Evolutionary conservation across 2,797 vertebrate species (phyloP).

Genomic region (Pseudochromis fuscus): DNA sequence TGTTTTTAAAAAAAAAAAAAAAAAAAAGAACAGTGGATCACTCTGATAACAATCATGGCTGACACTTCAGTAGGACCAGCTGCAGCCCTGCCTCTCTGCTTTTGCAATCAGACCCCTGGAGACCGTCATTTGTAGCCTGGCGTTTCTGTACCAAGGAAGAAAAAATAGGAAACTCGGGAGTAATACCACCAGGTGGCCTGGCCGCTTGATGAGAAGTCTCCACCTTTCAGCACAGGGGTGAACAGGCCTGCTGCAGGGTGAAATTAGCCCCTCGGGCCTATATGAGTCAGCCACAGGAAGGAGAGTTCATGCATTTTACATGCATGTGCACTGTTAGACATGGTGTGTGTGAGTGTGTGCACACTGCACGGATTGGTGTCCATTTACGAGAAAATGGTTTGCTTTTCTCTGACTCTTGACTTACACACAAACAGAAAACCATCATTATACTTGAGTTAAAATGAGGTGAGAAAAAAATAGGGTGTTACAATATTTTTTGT

Average conservation of each 20-base stretch:
- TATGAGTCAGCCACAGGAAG: conserved; percentile 31
- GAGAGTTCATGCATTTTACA: conserved; percentile 24
- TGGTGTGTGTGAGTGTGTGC: not conserved
- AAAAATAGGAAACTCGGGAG: conserved; percentile 11
- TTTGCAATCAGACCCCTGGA: conserved; percentile 79
- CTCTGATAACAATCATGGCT: conserved; percentile 69
- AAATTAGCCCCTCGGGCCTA: conserved; percentile 37
- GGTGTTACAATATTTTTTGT: not conserved
- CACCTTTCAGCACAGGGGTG: conserved; percentile 36
- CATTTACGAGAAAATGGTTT: not conserved
- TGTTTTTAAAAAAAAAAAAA: too few species aligned
- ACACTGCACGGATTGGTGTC: not conserved
- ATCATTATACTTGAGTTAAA: too few species aligned
- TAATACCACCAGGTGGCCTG: conserved; percentile 45
- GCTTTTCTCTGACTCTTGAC: too few species aligned
- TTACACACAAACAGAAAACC: too few species aligned
- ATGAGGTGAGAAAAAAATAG: not conserved
- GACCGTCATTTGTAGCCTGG: conserved; percentile 49
- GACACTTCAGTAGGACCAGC: conserved; percentile 60
- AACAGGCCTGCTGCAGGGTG: conserved; percentile 28
- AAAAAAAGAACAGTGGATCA: conserved; percentile 43
- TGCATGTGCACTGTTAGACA: conserved; percentile 18
- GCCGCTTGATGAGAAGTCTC: conserved; percentile 67
- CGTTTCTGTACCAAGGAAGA: conserved; percentile 34
- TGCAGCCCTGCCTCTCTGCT: conserved; percentile 52